Evolutionary conservation across 53 echinoderm and acorn worm species (phyloP).

Genomic region (Crossaster papposus): DNA sequence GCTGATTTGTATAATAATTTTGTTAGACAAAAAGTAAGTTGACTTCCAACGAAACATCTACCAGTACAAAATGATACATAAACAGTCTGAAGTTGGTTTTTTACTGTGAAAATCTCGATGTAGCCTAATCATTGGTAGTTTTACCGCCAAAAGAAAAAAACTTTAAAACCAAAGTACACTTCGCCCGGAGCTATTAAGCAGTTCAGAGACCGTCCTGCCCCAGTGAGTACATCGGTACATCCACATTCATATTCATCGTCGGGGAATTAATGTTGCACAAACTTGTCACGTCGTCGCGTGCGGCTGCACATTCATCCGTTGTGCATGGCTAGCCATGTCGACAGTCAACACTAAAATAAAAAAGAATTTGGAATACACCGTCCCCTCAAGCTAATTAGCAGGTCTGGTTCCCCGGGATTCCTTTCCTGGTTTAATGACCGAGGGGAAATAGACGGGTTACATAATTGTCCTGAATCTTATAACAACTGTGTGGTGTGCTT

Average conservation of each 20-base stretch:
- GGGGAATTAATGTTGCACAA: slow-evolving; percentile 29
- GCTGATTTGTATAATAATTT: too few relatives aligned
- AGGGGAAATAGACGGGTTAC: slow-evolving; percentile 3
- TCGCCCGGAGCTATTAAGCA: slow-evolving; percentile 12
- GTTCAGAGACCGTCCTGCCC: slow-evolving; percentile 17
- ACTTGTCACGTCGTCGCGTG: slow-evolving; percentile 42
- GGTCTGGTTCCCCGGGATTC: not conserved
- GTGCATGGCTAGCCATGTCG: slow-evolving; percentile 30
- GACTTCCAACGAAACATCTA: too few relatives aligned
- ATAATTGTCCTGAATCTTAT: not conserved
- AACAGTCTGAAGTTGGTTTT: not conserved
- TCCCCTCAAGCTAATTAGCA: slow-evolving; percentile 42
- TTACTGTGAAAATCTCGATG: not conserved
- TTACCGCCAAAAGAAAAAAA: not conserved
- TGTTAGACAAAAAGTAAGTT: too few relatives aligned
- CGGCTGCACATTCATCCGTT: slow-evolving; percentile 49
- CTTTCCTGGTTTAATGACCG: slow-evolving; percentile 29
- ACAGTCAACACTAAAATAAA: too few relatives aligned
- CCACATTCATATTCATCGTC: not conserved
- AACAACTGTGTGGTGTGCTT: not conserved
- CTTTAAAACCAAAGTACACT: not conserved
- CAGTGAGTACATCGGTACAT: not conserved
- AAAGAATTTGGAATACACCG: slow-evolving; percentile 14
- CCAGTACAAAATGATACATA: too few relatives aligned
- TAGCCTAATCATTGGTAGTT: not conserved